Conservation (phyloP, 2,888 invertebrate species). For the Mythimna albipuncta region DNA sequence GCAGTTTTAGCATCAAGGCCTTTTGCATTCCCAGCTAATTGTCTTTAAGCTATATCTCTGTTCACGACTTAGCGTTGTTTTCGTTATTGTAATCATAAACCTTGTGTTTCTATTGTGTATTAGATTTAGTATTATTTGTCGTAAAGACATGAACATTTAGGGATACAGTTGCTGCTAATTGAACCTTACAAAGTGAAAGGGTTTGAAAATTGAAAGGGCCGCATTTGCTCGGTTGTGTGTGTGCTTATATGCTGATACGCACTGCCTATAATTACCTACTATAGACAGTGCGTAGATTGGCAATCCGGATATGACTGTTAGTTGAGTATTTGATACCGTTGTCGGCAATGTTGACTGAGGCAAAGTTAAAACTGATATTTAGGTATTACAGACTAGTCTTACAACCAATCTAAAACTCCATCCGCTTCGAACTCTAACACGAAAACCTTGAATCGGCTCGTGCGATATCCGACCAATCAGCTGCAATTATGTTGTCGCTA, state of each 20-base stretch:
- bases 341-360: neutral
- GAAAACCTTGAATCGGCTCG: conserved; percentile 41
- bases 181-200: conserved; percentile 33
- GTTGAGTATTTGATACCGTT: neutral
- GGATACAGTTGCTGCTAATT: conserved; percentile 8
- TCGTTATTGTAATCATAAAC: conserved; percentile 16
- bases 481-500: conserved; percentile 56
- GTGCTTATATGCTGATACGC: conserved; percentile 12
- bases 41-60: conserved; percentile 33
- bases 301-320: neutral
- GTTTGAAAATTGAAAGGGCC: conserved; percentile 19
- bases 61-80: conserved; percentile 42
- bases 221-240: neutral
- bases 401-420: conserved; percentile 13
- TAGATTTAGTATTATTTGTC: conserved; percentile 22
- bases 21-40: conserved; percentile 50
- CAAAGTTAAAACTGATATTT: neutral
- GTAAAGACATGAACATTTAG: conserved; percentile 17
- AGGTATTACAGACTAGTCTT: neutral
- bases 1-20: conserved; percentile 48
- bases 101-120: conserved; percentile 29
- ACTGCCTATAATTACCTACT: no score
- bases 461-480: conserved; percentile 57
- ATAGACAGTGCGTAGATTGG: conserved; percentile 1
- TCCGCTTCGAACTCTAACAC: conserved; percentile 3